Evolutionary conservation across 1,140 invertebrate genomes (phyloP), one percentile per base, ranked within the genome.

Genomic region (Macrosteles quadrilineatus): DNA sequence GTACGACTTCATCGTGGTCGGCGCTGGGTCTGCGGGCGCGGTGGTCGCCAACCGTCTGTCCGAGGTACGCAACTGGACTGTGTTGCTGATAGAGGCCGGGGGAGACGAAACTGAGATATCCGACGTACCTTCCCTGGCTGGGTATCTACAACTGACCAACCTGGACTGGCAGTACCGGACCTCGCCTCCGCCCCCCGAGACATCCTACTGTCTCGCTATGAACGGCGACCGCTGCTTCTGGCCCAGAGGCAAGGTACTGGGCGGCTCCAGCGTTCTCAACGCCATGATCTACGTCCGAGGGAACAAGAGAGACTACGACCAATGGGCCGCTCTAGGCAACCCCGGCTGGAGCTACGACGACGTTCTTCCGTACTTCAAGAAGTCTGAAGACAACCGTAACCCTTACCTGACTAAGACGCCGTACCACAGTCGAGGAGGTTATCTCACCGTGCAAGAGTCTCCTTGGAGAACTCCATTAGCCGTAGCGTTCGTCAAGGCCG

Each of bases 251-350:
- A 93, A 91, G 78, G 92, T 96, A 1, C 83, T 95, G 14, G 96
- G 96, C n/a, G 97, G 97, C 14, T 93, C 93, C 30, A 96, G 93
- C 55, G 94, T 96, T 0, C 85, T 98, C 0, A 98, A 98, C 80
- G 95, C 95, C 0, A 97, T 97, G 95, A 87, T 97, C 6, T 98
- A 98, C 81, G 91, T 97, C 0, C 86, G 97, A 47, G 97, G 97
- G 25, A 97, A 98, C 77, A 87, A 85, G 72, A 80, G 86, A 50
- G 97, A 99, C 77, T 99, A 96, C 81, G 94, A 99, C 78, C 83
- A 90, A 9, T 98, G 97, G 97, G 91, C 90, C 17, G 80, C 81
- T 4, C 80, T 92, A 55, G 97, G 96, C 0, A 97, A 97, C 73
- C 80, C 84, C 0, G 94, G 95, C 1, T 98, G 97, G 97, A 90